Percentiles rank a stretch among this genome's conserved stretches.
phyloP scores from a whole-genome alignment of 2,113 vertebrate species.

The Notechis scutatus region DNA sequence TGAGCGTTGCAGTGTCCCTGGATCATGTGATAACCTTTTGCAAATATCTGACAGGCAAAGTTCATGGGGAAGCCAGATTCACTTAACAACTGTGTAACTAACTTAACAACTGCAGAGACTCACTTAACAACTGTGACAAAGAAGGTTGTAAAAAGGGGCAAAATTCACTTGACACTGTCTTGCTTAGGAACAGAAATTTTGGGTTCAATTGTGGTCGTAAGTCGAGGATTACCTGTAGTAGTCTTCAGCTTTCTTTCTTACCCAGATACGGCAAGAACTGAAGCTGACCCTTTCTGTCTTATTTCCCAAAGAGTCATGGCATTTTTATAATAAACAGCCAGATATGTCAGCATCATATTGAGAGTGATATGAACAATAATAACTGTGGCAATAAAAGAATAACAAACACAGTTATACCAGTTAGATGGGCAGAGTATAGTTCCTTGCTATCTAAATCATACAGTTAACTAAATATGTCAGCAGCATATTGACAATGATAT shows the following conservation, averaged over 20 bases:
- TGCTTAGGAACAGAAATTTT: background rate
- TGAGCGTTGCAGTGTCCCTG: background rate
- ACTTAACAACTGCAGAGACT: background rate
- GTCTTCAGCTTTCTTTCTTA: background rate
- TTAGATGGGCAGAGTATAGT: fast-evolving
- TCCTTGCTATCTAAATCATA: background rate
- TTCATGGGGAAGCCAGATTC: background rate
- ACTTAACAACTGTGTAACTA: background rate
- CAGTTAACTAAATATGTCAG: background rate
- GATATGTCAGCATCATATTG: background rate
- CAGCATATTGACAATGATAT: background rate
- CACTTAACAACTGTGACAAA: background rate
- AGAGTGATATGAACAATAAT: background rate
- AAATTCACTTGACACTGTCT: background rate
- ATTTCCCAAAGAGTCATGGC: background rate
- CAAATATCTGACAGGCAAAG: background rate
- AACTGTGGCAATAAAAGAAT: fast-evolving
- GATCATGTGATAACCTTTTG: background rate
- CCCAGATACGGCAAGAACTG: background rate
- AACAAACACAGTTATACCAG: background rate
- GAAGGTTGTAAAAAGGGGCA: background rate
- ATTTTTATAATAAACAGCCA: conserved; percentile 12
- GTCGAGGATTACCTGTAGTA: background rate
- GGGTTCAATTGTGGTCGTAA: background rate
- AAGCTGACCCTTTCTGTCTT: background rate